A percentile compares a stretch with the other conserved stretches of the same genome.
These are phyloP conservation scores for Corvus cornix DNA, from an alignment of 2,113 vertebrate genomes.

Conservation along the genomic window DNA sequence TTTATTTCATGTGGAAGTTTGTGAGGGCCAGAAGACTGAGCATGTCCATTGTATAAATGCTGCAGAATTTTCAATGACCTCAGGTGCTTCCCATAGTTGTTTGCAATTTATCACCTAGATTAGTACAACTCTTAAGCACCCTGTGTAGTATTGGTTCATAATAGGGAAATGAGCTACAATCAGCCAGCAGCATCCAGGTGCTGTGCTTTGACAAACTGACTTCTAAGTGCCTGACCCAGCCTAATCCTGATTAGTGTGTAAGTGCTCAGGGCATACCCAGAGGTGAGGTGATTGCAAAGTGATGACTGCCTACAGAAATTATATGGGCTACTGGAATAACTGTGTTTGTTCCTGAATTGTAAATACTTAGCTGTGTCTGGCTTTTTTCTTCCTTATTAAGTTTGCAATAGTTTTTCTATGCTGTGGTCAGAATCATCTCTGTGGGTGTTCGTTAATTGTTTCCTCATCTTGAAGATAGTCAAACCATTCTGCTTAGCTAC, in stretches of 20 bases:
- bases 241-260: background rate
- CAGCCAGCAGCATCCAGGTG: background rate
- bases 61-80: background rate
- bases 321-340: background rate
- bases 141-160: background rate
- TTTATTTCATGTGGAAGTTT: background rate
- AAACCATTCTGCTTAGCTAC: background rate
- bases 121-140: background rate
- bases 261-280: background rate
- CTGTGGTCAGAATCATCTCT: background rate
- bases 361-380: background rate
- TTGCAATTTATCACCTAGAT: background rate
- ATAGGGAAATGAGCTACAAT: background rate
- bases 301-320: background rate
- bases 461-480: background rate
- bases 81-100: background rate
- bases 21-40: background rate
- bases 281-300: background rate
- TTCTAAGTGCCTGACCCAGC: background rate
- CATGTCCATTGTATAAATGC: background rate
- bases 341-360: background rate
- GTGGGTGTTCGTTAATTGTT: accelerated
- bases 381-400: background rate
- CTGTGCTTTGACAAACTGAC: background rate
- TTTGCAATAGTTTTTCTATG: accelerated